Base-by-base conservation (phyloP, 2,797 vertebrate genomes). In the Odontamblyopus lacepedii region DNA sequence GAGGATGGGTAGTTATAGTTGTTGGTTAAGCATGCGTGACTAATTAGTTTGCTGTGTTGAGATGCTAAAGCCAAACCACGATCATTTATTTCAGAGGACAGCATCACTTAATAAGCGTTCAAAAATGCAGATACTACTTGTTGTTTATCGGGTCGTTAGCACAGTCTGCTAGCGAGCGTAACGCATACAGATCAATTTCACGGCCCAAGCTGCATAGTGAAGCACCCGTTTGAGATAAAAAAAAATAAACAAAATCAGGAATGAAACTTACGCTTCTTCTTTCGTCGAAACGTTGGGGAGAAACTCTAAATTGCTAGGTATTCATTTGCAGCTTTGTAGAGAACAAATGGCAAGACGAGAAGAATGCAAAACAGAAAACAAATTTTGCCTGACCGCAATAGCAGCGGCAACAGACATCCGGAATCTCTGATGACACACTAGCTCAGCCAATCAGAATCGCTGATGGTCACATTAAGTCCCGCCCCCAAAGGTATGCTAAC, bases 161-260 rank as follows among this genome's bases (percentile, higher is more conserved):
- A 66, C 35, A 72, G 59, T 12, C 72, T 78, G 89, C 87, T 91
- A 91, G 84, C 87, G 84, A 76, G 59, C 80, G 63, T 61, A 61
- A 76, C 65, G 78, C 41, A 74, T 44, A 85, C 56, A 81, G 83
- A 89, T 89, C 73, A 78, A 81, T 88, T 90, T 88, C 85, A 76
- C 81, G 89, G 86, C 86, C 86, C 87, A n/a, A 81, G 78, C 69
- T 88, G 74, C 79, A 79, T 55, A 75, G 56, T 59, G 56, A 65
- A 63, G 51, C 65, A 67, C 50, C 11, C 68, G 57, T 23, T 32
- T 69, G 44, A 70, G 63, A 53, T 56, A 16, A 32, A 63, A 32
- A 32, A 32, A 32, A 32, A 32, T 32, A 32, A 50, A 76, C 12
- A 29, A 53, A 9, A 55, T 50, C 55, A 29, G 69, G 11, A 41